Conservation (phyloP, 2,113 vertebrate genomes). For the Thryonomys swinderianus region DNA sequence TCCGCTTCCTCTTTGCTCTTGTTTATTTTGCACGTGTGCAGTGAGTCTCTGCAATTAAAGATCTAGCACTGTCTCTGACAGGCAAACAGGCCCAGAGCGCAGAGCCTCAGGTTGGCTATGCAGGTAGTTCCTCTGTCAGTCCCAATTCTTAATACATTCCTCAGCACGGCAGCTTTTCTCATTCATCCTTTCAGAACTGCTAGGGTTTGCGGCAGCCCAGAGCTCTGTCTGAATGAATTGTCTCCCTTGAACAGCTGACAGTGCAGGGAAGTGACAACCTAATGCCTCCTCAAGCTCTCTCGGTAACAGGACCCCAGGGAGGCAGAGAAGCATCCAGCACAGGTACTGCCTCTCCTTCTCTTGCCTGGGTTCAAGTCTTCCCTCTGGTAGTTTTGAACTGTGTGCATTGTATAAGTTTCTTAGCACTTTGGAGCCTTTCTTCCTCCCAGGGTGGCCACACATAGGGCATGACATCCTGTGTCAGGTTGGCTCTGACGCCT, state of each 20-base stretch:
- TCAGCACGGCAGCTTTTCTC: constrained; percentile 85
- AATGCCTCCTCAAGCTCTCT: constrained; percentile 87
- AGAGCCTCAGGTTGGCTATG: constrained; percentile 63
- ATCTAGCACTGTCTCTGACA: constrained; percentile 52
- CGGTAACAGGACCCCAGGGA: constrained; percentile 84
- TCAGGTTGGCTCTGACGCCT: no score
- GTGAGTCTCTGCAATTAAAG: constrained; percentile 46
- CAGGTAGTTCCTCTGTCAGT: constrained; percentile 81
- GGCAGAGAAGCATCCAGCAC: constrained; percentile 66
- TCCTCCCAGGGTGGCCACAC: background rate
- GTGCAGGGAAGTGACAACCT: constrained; percentile 87
- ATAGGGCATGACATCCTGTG: background rate
- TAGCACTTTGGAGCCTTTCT: background rate
- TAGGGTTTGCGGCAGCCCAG: constrained; percentile 84
- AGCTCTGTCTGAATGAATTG: constrained; percentile 88
- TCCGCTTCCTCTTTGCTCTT: background rate
- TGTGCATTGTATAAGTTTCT: background rate
- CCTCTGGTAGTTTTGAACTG: background rate
- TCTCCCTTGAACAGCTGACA: constrained; percentile 80
- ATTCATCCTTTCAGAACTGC: constrained; percentile 82
- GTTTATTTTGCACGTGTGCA: background rate
- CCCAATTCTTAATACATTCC: constrained; percentile 83
- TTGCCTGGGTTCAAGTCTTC: background rate
- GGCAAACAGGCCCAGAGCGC: constrained; percentile 75
- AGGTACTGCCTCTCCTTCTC: background rate